Evolutionary conservation across 2,113 vertebrate species (phyloP).

Genomic region (Rafetus swinhoei): DNA sequence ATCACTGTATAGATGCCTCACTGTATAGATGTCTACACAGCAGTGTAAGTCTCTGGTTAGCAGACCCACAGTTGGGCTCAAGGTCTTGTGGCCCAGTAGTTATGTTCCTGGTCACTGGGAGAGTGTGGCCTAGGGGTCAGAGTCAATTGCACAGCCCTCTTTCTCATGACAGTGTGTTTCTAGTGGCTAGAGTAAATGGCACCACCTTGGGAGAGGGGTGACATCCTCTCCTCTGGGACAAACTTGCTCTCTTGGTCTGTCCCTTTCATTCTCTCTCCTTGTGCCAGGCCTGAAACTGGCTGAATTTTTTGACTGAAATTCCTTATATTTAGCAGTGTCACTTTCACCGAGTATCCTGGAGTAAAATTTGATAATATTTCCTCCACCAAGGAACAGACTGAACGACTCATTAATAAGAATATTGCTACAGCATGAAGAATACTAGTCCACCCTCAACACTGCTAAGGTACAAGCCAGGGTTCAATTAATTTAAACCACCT

Average conservation of each 20-base stretch:
- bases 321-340: conserved; percentile 39
- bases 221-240: conserved; percentile 11
- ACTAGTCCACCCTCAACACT: not conserved
- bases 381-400: not conserved
- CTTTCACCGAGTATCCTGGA: not conserved
- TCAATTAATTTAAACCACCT: not conserved
- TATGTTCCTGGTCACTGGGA: too few species aligned
- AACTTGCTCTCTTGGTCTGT: not conserved
- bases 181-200: too few species aligned
- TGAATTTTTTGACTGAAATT: conserved; percentile 34
- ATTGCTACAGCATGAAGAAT: not conserved
- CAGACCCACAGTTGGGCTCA: too few species aligned
- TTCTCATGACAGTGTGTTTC: too few species aligned
- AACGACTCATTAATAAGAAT: conserved; percentile 13
- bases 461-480: fast-evolving
- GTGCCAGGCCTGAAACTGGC: not conserved
- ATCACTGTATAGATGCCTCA: too few species aligned
- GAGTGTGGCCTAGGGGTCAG: too few species aligned
- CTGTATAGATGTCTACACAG: not conserved
- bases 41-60: not conserved
- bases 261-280: not conserved
- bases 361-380: conserved; percentile 22
- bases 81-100: too few species aligned
- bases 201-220: too few species aligned
- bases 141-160: too few species aligned